Conservation (phyloP, 1,140 invertebrate genomes). For the Aphaenogaster rudis region DNA sequence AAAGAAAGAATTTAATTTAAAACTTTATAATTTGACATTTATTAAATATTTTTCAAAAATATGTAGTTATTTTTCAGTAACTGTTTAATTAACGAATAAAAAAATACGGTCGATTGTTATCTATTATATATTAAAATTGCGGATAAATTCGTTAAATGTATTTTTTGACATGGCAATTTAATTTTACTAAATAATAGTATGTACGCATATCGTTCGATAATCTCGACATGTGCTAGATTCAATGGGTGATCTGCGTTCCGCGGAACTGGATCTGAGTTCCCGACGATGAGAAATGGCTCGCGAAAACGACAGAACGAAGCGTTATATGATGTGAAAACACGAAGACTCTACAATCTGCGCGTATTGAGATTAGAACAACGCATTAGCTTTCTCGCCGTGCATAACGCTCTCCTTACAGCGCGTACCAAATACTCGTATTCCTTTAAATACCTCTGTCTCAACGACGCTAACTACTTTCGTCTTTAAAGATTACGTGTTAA, state of each 20-base stretch:
- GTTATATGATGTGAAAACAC: conserved; percentile 62
- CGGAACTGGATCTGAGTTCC: conserved; percentile 51
- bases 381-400: background rate
- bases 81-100: background rate
- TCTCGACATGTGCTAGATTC: conserved; percentile 17
- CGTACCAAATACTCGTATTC: conserved; percentile 24
- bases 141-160: conserved; percentile 10
- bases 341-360: conserved; percentile 51
- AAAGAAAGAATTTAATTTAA: background rate
- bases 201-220: background rate
- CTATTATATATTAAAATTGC: background rate
- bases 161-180: background rate
- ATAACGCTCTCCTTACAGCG: conserved; percentile 37
- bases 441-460: conserved; percentile 28
- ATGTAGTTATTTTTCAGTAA: background rate
- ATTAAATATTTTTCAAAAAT: background rate
- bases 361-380: conserved; percentile 34
- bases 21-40: background rate
- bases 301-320: conserved; percentile 61
- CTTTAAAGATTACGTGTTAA: conserved; percentile 30
- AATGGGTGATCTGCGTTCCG: conserved; percentile 40
- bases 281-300: conserved; percentile 36
- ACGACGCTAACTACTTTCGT: conserved; percentile 31
- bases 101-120: conserved; percentile 1
- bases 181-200: background rate